Percentiles rank a stretch among this genome's conserved stretches.
Conservation (phyloP, 2,888 invertebrate species). For the Dicycla oo region DNA sequence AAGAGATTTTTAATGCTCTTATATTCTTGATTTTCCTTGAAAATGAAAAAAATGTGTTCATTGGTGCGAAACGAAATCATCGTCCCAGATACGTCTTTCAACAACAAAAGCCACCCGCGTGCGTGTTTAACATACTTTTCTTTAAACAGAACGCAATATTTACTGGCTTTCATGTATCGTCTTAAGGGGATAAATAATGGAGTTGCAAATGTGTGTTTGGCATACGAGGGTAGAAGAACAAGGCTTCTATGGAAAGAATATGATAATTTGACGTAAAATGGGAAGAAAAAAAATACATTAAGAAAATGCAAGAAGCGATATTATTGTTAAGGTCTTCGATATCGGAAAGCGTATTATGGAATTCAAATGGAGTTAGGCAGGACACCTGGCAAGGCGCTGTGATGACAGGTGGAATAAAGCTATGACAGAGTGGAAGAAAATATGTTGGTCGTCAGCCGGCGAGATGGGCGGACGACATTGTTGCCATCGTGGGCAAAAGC, state of each 20-base stretch:
- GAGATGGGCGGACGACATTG: too few relatives aligned
- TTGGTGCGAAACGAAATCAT: constrained; percentile 86
- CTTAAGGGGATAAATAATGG: constrained; percentile 84
- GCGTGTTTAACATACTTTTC: constrained; percentile 86
- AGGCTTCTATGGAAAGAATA: constrained; percentile 70
- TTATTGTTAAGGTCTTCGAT: too few relatives aligned
- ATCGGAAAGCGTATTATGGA: too few relatives aligned
- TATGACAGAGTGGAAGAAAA: too few relatives aligned
- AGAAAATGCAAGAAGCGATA: constrained; percentile 28
- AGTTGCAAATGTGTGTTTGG: constrained; percentile 79
- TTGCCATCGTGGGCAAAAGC: too few relatives aligned
- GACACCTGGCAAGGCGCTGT: too few relatives aligned
- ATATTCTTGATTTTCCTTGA: constrained; percentile 80
- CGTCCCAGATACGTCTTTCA: constrained; percentile 84
- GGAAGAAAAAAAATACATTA: constrained; percentile 62
- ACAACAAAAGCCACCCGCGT: constrained; percentile 82
- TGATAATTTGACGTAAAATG: constrained; percentile 76
- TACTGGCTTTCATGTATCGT: constrained; percentile 80
- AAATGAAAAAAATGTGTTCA: constrained; percentile 86
- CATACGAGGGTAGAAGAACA: constrained; percentile 73
- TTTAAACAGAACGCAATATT: constrained; percentile 82
- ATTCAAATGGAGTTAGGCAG: too few relatives aligned
- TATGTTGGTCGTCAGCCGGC: too few relatives aligned
- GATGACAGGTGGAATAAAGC: too few relatives aligned
- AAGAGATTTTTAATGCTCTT: constrained; percentile 82